Evolutionary conservation across 2,888 invertebrate genomes (phyloP), one percentile per base, ranked within the genome.

Genomic region (Entomobrya proxima): DNA sequence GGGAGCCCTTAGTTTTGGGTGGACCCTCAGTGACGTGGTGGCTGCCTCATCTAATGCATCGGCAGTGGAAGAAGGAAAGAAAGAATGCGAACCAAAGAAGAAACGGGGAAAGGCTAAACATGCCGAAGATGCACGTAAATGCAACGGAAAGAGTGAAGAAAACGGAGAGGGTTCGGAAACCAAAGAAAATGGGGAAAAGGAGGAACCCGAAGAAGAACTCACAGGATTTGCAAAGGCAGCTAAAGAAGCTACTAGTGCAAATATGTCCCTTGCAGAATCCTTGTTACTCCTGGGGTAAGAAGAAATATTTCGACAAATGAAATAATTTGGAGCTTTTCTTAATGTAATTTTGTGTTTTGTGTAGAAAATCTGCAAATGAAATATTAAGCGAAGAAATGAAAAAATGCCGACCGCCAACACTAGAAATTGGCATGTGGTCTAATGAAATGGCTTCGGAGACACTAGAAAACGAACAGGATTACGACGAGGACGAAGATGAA

Each of bases 1-100:
- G 98, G 95, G 96, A 0, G 94, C 96, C 0, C 92, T 99, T n/a
- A 96, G 98, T 92, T 98, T 98, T 91, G 98, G 98, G 0, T 98
- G 98, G 97, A 96, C 96, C 91, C 92, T 97, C 15, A 95, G 96
- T 13, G 97, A 97, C 92, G 97, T 97, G 0, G 91, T 96, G 15
- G 86, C 82, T 1, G 64, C 77, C n/a, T 91, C 30, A 18, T 24
- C n/a, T 74, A 83, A 69, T 76, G 58, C 79, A 37, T 78, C 55
- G 24, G 21, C 40, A 44, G 67, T 78, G 37, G 78, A 87, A 55
- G 81, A 80, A 1, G 64, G 79, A 90, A 92, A 91, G 82, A 91
- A 91, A 58, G 91, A 92, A n/a, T 1, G 1, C 32, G 52, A 35
- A 35, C 2, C 50, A 74, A 30, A 55, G 69, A 44, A 24, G 50